A percentile compares a stretch with the other conserved stretches of the same genome.
These are phyloP conservation scores for Leptinotarsa undecemlineata DNA, from an alignment of 1,140 invertebrate species.

Conservation along the genomic window DNA sequence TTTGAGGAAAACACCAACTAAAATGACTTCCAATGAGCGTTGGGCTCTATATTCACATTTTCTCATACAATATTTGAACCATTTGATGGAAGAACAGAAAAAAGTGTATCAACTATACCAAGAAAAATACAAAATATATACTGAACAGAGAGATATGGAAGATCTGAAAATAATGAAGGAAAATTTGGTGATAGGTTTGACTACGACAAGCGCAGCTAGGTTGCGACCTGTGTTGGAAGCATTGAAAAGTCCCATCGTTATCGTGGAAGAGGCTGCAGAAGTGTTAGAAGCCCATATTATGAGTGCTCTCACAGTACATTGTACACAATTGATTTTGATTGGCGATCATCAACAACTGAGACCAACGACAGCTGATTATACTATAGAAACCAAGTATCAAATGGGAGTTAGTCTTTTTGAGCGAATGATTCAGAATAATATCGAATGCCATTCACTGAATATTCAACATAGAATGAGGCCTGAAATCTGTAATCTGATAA, in stretches of 20 bases:
- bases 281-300: slow-evolving; percentile 38
- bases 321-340: slow-evolving; percentile 76
- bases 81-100: slow-evolving; percentile 46
- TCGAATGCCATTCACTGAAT: slow-evolving; percentile 59
- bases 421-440: slow-evolving; percentile 65
- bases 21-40: slow-evolving; percentile 46
- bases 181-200: slow-evolving; percentile 70
- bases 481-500: slow-evolving; percentile 64
- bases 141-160: slow-evolving; percentile 50
- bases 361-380: slow-evolving; percentile 65
- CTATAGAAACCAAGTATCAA: slow-evolving; percentile 60
- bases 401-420: slow-evolving; percentile 74
- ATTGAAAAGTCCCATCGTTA: slow-evolving; percentile 67
- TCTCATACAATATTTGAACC: slow-evolving; percentile 50
- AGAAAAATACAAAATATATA: slow-evolving; percentile 50
- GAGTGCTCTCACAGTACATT: slow-evolving; percentile 53
- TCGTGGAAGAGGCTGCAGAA: slow-evolving; percentile 64
- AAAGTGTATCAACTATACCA: slow-evolving; percentile 49
- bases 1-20: slow-evolving; percentile 17
- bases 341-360: slow-evolving; percentile 75
- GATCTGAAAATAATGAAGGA: slow-evolving; percentile 53
- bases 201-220: slow-evolving; percentile 75
- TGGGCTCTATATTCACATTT: slow-evolving; percentile 55
- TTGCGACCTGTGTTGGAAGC: slow-evolving; percentile 62
- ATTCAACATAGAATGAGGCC: slow-evolving; percentile 73